Base-by-base conservation (phyloP, 2,797 vertebrate genomes). In the Gymnopithys bicolor region DNA sequence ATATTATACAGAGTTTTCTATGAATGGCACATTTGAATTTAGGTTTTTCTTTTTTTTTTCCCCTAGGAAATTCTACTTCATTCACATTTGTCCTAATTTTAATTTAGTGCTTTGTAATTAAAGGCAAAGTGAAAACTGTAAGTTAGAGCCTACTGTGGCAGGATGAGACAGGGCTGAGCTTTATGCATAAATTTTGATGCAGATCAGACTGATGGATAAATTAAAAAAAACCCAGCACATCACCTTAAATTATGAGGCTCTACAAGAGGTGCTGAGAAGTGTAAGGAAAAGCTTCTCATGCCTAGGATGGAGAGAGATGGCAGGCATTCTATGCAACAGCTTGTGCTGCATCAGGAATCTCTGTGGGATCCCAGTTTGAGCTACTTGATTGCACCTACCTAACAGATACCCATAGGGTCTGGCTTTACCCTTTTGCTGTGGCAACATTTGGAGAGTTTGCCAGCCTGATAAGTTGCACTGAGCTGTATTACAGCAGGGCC, bases 71-170 rank as follows among this genome's bases (percentile, higher is more conserved):
- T 56, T 73, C 49, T 67, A 10, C 49, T 68, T 80, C 23, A 16
- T 28, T 94, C 18, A 41, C 16, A 39, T 71, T 86, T 88, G 37
- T 84, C 59, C 46, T 66, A 5, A 39, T 84, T 85, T 89, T 81
- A 87, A 39, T 85, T 35, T 56, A 70, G 30, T 83, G 33, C 69
- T 80, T 91, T 66, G 28, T 84, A 83, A 86, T 93, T 80, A 94
- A 91, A 58, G 18, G 11, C 58, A 18, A 85, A 94, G 48, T 62
- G 21, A 60, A 86, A 84, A 51, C 21, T 55, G 62, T 12, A 73
- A 58, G 37, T 68, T 0, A 3, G 35, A 55, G 18, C 19, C 37
- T 68, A 6, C 33, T 60, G 32, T 80, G 56, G 33, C 53, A 75
- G 81, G 13, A 89, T 32, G 58, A 63, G 39, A 30, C 13, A 48